phyloP scores from a whole-genome alignment of 2,797 vertebrate genomes.

The Halcyon leucocephala region DNA sequence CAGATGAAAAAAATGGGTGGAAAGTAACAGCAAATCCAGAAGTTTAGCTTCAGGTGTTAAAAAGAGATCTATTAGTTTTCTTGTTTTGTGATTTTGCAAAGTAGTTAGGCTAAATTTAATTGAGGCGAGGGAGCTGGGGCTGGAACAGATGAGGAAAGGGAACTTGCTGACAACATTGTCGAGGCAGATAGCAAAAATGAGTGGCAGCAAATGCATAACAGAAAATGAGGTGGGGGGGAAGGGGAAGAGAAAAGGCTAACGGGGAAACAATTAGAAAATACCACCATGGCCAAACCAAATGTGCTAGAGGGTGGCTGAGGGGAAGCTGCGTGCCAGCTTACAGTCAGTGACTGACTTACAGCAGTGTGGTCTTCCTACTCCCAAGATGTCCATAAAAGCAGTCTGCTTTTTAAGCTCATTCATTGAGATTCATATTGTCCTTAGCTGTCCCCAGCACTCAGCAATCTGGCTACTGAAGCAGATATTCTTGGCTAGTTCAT shows the following conservation, averaged over 20 bases:
- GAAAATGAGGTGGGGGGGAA: conserved; percentile 24
- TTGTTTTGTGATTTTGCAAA: neutral
- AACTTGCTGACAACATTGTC: conserved; percentile 51
- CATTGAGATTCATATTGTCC: neutral
- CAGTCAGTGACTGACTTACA: neutral
- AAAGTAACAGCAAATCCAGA: neutral
- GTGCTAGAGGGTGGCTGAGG: neutral
- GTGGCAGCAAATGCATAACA: conserved; percentile 1
- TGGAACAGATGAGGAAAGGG: neutral
- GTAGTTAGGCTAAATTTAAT: conserved; percentile 37
- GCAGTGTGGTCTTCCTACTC: neutral
- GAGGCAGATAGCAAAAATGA: neutral
- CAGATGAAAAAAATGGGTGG: neutral
- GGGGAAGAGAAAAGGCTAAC: conserved; percentile 20
- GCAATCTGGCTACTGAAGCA: neutral
- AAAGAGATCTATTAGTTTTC: neutral
- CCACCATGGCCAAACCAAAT: neutral
- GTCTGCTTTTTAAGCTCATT: neutral
- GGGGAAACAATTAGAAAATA: conserved; percentile 35
- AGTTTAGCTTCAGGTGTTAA: neutral
- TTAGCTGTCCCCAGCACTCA: neutral
- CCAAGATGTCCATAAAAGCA: neutral
- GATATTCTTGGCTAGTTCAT: neutral
- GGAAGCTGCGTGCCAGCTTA: neutral
- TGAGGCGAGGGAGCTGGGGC: neutral